Base-by-base conservation (phyloP, 2,888 invertebrate species). In the Cryptocheilus praepositus region DNA sequence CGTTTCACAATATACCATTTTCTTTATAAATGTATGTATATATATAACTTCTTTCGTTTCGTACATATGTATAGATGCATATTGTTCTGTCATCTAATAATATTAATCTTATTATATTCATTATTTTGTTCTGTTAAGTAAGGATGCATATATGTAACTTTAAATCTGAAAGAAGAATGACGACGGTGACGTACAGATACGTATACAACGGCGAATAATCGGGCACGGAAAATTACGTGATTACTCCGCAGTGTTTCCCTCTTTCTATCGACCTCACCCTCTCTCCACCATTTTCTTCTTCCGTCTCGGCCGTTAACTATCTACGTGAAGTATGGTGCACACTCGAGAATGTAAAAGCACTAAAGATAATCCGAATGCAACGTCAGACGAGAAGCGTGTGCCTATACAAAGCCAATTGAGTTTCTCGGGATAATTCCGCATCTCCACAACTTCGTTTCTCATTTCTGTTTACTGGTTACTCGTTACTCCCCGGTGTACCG, bases 21-120 rank as follows among this genome's bases (percentile, higher is more conserved):
- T 82, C 36, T 36, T 80, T 81, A 81, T 83, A 84, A 81, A 84
- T 83, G 83, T 81, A 83, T 81, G 81, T 79, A 83, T 81, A 81
- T 81, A 79, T 80, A 78, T 77, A 76, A 80, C 73, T 72, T 71
- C 69, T 72, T 79, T 83, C 73, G 72, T 79, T 77, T 36, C 80
- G 76, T 81, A 77, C 62, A 67, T 63, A 69, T 81, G 81, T 74
- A 75, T 81, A 81, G 72, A 81, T 67, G 75, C 80, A 80, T 81
- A 79, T 81, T 74, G 77, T 82, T 82, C 78, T 73, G 73, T 80
- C 82, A 77, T 36, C 36, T 76, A 61, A 54, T 18, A 55, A 74
- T 74, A 77, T 79, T 76, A 74, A 74, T 77, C 74, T 73, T 76
- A 74, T 81, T 74, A 80, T 73, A 68, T 21, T 82, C 74, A 75